Conservation (phyloP, 2,888 invertebrate genomes). For the Perizoma affinitatum region DNA sequence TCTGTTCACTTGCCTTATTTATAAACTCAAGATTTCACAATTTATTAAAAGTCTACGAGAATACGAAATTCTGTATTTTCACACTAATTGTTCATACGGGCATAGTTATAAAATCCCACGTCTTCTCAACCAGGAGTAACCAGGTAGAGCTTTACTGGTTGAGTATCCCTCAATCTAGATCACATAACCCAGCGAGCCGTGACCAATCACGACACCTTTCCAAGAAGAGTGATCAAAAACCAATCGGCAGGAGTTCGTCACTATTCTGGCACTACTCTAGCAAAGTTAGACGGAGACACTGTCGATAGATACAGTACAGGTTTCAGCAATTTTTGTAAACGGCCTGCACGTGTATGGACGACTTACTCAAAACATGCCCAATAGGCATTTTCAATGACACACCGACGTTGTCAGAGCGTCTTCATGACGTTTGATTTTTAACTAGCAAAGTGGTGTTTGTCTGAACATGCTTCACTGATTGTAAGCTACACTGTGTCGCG, state of each 20-base stretch:
- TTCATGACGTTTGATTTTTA: not conserved
- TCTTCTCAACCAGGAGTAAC: too few species aligned
- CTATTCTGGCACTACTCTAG: not conserved
- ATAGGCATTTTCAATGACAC: not conserved
- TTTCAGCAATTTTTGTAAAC: not conserved
- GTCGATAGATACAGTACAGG: not conserved
- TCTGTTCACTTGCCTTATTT: too few species aligned
- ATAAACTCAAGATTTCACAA: too few species aligned
- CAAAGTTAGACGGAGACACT: not conserved
- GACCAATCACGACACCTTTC: constrained; percentile 7
- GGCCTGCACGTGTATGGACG: not conserved
- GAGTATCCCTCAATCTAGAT: not conserved
- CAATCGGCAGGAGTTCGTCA: not conserved
- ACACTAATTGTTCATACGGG: too few species aligned
- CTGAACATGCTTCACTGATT: not conserved
- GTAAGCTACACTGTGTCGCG: not conserved
- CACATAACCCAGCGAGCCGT: not conserved
- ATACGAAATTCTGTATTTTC: too few species aligned
- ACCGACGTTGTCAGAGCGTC: not conserved
- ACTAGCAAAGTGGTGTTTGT: not conserved
- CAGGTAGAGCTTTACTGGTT: not conserved
- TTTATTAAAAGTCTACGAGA: too few species aligned
- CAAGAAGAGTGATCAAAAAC: constrained; percentile 6
- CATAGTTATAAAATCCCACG: too few species aligned
- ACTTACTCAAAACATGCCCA: not conserved